phyloP scores from a whole-genome alignment of 2,888 invertebrate genomes.

The Malthinus flaveolus region DNA sequence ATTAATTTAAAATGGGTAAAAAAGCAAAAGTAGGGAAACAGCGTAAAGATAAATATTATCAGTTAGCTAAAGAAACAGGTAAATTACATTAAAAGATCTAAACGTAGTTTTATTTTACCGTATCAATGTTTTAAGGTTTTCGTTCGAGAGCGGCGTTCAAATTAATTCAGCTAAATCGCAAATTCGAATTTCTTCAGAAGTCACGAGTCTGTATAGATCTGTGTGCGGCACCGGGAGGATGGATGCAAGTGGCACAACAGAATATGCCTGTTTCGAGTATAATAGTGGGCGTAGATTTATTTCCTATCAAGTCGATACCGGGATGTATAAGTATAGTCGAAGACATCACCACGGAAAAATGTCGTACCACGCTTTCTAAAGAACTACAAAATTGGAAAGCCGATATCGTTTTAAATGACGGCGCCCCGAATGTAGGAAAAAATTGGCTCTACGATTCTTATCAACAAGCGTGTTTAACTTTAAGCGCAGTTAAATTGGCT shows the following conservation, averaged over 20 bases:
- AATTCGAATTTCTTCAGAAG: constrained; percentile 94
- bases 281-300: constrained; percentile 94
- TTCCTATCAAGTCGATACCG: constrained; percentile 87
- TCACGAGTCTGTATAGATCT: constrained; percentile 96
- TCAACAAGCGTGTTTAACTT: constrained; percentile 86
- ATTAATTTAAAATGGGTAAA: constrained; percentile 76
- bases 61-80: constrained; percentile 98
- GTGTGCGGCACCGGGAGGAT: constrained; percentile 98
- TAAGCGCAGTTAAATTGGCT: constrained; percentile 92
- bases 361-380: constrained; percentile 75
- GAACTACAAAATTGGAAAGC: constrained; percentile 96
- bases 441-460: constrained; percentile 99
- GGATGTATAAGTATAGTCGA: constrained; percentile 89
- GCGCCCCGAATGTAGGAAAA: constrained; percentile 96
- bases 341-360: constrained; percentile 97
- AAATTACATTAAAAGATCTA: constrained; percentile 33
- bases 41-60: constrained; percentile 97
- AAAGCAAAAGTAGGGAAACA: constrained; percentile 97
- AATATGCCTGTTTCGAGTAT: constrained; percentile 97
- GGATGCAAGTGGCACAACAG: constrained; percentile 98
- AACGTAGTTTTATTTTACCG: neutral
- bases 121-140: constrained; percentile 68
- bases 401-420: constrained; percentile 95
- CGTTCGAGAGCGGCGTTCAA: constrained; percentile 99
- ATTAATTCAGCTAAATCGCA: constrained; percentile 94